These are phyloP conservation scores for Drosophila neocordata DNA, from an alignment of 1,140 invertebrate genomes.

Conservation along the genomic window DNA sequence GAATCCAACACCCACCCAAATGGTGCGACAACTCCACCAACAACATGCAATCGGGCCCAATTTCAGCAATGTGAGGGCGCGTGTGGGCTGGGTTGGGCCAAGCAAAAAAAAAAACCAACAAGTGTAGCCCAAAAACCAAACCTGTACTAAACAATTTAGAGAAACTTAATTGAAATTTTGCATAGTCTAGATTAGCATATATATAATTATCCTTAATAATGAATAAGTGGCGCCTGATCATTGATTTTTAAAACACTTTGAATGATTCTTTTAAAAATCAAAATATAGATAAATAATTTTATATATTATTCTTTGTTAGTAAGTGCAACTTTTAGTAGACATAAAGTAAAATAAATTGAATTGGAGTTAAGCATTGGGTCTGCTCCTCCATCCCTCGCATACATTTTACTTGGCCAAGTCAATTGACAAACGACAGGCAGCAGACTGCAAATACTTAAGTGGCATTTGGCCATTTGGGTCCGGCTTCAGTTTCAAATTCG, in stretches of 20 bases:
- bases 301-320: too few species aligned
- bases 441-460: constrained; percentile 30
- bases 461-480: constrained; percentile 2
- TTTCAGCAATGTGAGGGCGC: constrained; percentile 40
- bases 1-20: constrained; percentile 75
- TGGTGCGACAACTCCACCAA: constrained; percentile 30
- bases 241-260: too few species aligned
- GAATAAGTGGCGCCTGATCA: constrained; percentile 34
- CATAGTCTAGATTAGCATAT: background rate
- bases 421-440: constrained; percentile 68
- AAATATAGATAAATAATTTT: too few species aligned
- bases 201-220: background rate
- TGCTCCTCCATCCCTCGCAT: background rate
- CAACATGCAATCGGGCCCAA: constrained; percentile 61
- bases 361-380: background rate
- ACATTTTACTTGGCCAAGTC: constrained; percentile 2
- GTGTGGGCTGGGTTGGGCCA: background rate
- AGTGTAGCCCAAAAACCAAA: background rate
- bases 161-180: constrained; percentile 8
- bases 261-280: too few species aligned
- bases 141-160: background rate
- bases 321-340: too few species aligned
- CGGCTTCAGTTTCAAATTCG: background rate
- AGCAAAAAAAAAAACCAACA: background rate
- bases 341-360: background rate